These are phyloP conservation scores for Clamator glandarius DNA, from an alignment of 2,797 vertebrate genomes.

Conservation along the genomic window DNA sequence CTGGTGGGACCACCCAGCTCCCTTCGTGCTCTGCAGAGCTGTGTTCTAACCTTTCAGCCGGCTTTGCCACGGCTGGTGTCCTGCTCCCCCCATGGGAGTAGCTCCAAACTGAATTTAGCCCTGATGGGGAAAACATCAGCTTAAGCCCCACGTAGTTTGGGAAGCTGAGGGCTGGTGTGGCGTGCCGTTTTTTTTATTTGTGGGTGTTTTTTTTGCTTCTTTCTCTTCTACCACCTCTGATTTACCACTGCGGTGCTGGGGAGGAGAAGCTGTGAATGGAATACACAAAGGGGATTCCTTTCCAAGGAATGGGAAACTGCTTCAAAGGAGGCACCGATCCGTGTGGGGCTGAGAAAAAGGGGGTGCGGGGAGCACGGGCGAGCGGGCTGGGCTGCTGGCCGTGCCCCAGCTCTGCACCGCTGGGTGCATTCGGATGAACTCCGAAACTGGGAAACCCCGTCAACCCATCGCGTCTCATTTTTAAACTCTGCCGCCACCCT, in stretches of 20 bases:
- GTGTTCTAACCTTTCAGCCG: too few relatives aligned
- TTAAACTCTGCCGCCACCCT: too few relatives aligned
- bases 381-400: rapidly evolving
- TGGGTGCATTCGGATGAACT: rapidly evolving
- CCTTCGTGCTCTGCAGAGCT: too few relatives aligned
- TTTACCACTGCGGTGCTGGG: background rate
- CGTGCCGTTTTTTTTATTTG: background rate
- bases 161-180: background rate
- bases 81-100: rapidly evolving
- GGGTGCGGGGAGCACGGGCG: rapidly evolving
- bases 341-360: rapidly evolving
- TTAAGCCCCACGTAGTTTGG: rapidly evolving
- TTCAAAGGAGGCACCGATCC: background rate
- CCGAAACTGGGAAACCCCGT: background rate
- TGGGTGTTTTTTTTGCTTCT: background rate
- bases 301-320: background rate
- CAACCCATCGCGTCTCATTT: background rate
- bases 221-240: background rate
- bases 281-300: background rate
- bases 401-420: rapidly evolving
- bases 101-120: background rate
- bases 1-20: rapidly evolving
- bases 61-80: too few relatives aligned
- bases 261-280: background rate
- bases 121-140: background rate